Base-by-base conservation (phyloP, 2,797 vertebrate species). In the Paguma larvata region DNA sequence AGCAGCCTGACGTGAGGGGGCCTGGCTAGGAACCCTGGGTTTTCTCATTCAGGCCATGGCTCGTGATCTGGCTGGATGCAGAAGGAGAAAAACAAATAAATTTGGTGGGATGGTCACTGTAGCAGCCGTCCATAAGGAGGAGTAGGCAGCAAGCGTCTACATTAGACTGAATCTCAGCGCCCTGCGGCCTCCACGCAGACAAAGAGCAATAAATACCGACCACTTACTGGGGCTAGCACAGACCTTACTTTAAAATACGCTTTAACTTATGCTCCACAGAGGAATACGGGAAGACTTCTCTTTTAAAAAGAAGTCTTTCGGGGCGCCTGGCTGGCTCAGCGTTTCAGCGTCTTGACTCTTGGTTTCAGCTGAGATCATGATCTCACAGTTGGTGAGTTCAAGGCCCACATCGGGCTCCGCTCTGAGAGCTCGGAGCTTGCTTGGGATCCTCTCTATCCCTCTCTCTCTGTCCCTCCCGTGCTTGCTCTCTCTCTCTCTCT, bases 1-100 rank as follows among this genome's bases (percentile, higher is more conserved):
- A 82, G 34, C 2, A 2, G 25, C 46, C 23, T 0, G 16, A 6
- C 4, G 3, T 53, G 12, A 19, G 0, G 6, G 25, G 15, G 3
- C 25, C n/a, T 68, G 27, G 34, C 46, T 65, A 9, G 82, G 65
- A 84, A 80, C 21, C 18, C 30, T 27, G 25, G 14, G n/a, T 14
- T 23, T 84, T 11, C 23, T 10, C 12, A 18, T n/a, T 8, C 32
- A 25, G 38, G 11, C 21, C 85, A 19, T 44, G 21, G 48, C 48
- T 38, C 51, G 14, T 65, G 30, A 68, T 16, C 73, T 14, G 15
- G 56, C 46, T 87, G 14, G 53, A 67, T 10, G 23, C 44, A 19
- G 38, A 77, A 68, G 25, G 90, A 32, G 56, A 79, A 73, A 75
- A 68, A 72, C 13, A 77, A 14, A 73, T 14, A 41, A 30, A 68